A percentile compares a stretch with the other conserved stretches of the same genome.
Evolutionary conservation across 2,797 vertebrate genomes (phyloP).

Genomic region (Protonibea diacanthus): DNA sequence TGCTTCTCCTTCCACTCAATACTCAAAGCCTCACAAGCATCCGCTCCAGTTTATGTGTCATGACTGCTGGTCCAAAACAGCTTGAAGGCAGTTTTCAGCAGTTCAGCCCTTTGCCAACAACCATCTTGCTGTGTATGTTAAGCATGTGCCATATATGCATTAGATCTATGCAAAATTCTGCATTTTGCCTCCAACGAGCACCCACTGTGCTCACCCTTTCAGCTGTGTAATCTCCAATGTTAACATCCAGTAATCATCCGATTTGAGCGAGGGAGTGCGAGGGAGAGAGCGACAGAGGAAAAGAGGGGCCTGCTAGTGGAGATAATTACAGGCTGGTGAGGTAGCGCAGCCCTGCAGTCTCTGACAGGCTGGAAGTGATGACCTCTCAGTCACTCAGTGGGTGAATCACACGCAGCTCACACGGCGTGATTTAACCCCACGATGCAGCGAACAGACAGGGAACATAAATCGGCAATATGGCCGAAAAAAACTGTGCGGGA

Average conservation of each 20-base stretch:
- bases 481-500: slow-evolving; percentile 29
- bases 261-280: slow-evolving; percentile 67
- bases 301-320: slow-evolving; percentile 55
- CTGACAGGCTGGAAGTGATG: slow-evolving; percentile 74
- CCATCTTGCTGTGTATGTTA: background rate
- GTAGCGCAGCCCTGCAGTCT: slow-evolving; percentile 51
- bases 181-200: slow-evolving; percentile 29
- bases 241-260: slow-evolving; percentile 79
- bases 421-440: slow-evolving; percentile 50
- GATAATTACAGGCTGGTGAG: slow-evolving; percentile 75
- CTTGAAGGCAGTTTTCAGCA: slow-evolving; percentile 21
- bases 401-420: slow-evolving; percentile 48
- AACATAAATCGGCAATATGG: slow-evolving; percentile 38
- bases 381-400: slow-evolving; percentile 61
- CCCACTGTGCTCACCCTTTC: slow-evolving; percentile 65
- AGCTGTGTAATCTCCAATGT: slow-evolving; percentile 71
- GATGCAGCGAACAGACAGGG: slow-evolving; percentile 38
- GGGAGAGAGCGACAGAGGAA: slow-evolving; percentile 41
- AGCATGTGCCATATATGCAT: slow-evolving; percentile 9
- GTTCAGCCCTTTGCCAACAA: slow-evolving; percentile 7
- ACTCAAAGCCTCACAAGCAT: slow-evolving; percentile 9
- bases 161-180: slow-evolving; percentile 29
- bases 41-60: slow-evolving; percentile 5
- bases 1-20: background rate
- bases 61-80: slow-evolving; percentile 9